Evolutionary conservation across 2,888 invertebrate species (phyloP).

Genomic region (Nephrotoma flavescens): DNA sequence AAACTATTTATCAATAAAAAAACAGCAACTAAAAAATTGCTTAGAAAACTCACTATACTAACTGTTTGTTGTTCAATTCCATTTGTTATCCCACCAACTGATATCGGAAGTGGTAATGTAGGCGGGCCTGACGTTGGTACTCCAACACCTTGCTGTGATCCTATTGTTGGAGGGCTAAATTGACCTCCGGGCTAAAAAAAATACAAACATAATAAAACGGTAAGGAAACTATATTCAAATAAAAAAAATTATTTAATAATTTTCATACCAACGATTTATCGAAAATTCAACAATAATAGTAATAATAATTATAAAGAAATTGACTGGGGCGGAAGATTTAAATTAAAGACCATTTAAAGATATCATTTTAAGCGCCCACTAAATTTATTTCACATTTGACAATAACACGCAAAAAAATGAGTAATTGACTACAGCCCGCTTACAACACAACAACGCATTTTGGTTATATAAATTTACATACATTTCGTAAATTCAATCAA

Average conservation of each 20-base stretch:
- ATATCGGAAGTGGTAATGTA: constrained; percentile 11
- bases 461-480: too few relatives aligned
- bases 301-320: too few relatives aligned
- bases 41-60: constrained; percentile 28
- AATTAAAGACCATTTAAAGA: too few relatives aligned
- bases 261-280: constrained; percentile 9
- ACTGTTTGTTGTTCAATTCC: constrained; percentile 24
- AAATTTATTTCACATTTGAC: too few relatives aligned
- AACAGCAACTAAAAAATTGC: neutral
- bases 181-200: constrained; percentile 11
- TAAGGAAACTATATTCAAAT: neutral
- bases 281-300: constrained; percentile 6
- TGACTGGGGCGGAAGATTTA: too few relatives aligned
- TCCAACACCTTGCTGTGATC: constrained; percentile 9
- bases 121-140: constrained; percentile 16
- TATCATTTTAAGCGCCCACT: too few relatives aligned
- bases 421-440: too few relatives aligned
- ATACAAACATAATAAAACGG: neutral
- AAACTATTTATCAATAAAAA: neutral
- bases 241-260: neutral
- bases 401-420: too few relatives aligned
- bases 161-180: constrained; percentile 13
- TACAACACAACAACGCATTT: too few relatives aligned
- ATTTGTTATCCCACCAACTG: constrained; percentile 18
- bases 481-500: too few relatives aligned